Evolutionary conservation across 2,113 vertebrate genomes (phyloP).

Genomic region (Hipposideros armiger): DNA sequence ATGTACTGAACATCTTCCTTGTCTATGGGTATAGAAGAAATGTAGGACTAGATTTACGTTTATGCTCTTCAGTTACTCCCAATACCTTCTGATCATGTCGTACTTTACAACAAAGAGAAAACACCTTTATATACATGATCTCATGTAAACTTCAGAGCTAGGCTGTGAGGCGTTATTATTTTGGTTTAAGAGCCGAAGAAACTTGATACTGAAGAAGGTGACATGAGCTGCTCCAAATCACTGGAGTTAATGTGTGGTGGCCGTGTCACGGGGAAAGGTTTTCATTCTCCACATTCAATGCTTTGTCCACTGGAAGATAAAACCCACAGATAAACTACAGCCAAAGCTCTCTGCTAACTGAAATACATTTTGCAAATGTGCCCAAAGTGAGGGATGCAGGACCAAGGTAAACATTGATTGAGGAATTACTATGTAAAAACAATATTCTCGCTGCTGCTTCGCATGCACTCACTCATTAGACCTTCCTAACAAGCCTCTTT

Average conservation of each 20-base stretch:
- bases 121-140: not conserved
- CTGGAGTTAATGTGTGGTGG: not conserved
- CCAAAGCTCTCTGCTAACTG: not conserved
- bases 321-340: not conserved
- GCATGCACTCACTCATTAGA: not conserved
- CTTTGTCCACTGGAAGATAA: not conserved
- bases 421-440: not conserved
- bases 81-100: not conserved
- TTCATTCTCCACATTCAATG: not conserved
- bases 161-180: not conserved
- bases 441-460: not conserved
- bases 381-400: not conserved
- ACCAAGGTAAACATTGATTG: not conserved
- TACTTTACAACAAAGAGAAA: not conserved
- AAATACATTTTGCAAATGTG: not conserved
- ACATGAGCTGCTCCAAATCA: not conserved
- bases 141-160: slow-evolving; percentile 27
- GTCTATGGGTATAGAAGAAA: not conserved
- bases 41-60: not conserved
- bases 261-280: not conserved
- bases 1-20: not conserved
- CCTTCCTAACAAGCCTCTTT: not conserved
- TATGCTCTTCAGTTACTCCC: slow-evolving; percentile 2
- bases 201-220: not conserved
- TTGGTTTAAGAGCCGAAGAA: not conserved